A percentile compares a stretch with the other conserved stretches of the same genome.
phyloP scores from a whole-genome alignment of 2,113 vertebrate species.

The Notiomystis cincta region DNA sequence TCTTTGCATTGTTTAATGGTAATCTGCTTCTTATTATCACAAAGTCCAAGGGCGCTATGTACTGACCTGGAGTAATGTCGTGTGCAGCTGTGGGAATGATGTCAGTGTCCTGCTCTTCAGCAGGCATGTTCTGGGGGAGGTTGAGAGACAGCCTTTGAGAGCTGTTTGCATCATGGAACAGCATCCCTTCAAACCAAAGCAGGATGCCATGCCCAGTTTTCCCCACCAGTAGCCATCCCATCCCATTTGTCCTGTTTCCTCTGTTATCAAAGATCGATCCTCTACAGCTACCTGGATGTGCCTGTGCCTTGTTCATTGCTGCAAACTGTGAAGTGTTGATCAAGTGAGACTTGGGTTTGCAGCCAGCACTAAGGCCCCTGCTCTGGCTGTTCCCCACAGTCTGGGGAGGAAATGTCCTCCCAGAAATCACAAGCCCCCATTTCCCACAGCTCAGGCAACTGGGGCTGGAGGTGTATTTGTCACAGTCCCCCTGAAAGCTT shows the following conservation, averaged over 20 bases:
- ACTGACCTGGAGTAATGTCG: background rate
- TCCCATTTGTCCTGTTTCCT: background rate
- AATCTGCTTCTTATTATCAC: constrained; percentile 33
- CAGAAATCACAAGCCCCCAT: background rate
- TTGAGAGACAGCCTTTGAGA: background rate
- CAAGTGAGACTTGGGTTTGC: background rate
- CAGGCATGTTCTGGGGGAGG: background rate
- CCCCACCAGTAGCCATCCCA: background rate
- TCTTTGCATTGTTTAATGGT: background rate
- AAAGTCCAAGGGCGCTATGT: background rate
- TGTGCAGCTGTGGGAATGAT: constrained; percentile 31
- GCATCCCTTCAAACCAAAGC: background rate
- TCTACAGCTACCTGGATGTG: fast-evolving
- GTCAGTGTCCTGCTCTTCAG: background rate
- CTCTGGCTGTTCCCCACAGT: background rate
- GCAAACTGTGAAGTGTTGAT: background rate
- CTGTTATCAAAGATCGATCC: fast-evolving
- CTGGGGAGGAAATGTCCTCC: background rate
- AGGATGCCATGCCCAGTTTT: background rate
- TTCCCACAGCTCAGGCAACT: background rate
- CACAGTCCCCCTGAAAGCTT: background rate
- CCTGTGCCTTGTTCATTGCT: background rate
- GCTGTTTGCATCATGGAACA: background rate
- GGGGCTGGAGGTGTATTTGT: background rate
- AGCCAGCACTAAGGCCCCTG: background rate